Conservation (phyloP, 1,140 invertebrate genomes). For the Leptestheria dahalacensis region DNA sequence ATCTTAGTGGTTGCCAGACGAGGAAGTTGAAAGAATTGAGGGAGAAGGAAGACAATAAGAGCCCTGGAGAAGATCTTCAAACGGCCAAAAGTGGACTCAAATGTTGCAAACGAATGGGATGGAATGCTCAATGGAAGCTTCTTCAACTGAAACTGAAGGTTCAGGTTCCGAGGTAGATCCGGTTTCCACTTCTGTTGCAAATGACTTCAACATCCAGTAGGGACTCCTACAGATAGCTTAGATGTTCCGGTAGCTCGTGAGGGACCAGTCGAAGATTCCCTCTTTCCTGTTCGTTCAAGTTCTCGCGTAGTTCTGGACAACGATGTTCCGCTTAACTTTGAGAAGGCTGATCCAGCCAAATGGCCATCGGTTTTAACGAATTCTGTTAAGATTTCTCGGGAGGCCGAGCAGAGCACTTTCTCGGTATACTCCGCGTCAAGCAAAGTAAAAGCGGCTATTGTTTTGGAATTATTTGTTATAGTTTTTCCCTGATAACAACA, state of each 20-base stretch:
- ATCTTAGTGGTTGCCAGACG: not conserved
- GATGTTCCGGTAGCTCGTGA: not conserved
- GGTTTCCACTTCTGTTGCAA: too few relatives aligned
- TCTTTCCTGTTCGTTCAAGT: not conserved
- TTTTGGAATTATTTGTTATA: too few relatives aligned
- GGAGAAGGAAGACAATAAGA: not conserved
- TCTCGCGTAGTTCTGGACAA: too few relatives aligned
- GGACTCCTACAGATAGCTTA: too few relatives aligned
- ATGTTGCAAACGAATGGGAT: too few relatives aligned
- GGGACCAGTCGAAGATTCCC: not conserved
- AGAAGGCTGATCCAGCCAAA: not conserved
- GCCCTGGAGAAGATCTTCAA: not conserved
- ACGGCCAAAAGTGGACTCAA: not conserved
- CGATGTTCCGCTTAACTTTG: not conserved
- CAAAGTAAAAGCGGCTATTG: too few relatives aligned
- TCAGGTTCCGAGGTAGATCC: not conserved
- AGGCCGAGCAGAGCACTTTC: too few relatives aligned
- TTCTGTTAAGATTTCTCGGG: not conserved
- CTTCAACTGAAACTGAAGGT: not conserved
- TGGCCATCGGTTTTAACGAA: not conserved
- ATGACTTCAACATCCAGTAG: too few relatives aligned
- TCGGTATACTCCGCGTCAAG: too few relatives aligned
- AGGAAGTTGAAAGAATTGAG: not conserved
- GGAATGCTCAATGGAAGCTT: too few relatives aligned
- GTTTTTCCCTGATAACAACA: too few relatives aligned